Base-by-base conservation (phyloP, 2,113 vertebrate genomes). In the Oreotrochilus melanogaster region DNA sequence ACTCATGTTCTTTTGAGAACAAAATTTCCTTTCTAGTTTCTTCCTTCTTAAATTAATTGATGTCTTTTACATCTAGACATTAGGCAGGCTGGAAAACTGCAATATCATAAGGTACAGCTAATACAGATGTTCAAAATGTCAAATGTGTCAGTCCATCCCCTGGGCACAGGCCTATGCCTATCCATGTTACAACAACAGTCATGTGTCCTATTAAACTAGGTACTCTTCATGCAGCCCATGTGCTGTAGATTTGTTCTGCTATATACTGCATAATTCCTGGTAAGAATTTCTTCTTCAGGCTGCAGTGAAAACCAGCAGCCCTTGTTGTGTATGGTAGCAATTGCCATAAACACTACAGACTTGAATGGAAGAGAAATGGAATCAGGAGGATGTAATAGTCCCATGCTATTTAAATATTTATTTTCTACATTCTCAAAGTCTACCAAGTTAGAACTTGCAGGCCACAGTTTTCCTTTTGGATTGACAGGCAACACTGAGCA, bases 61-160 rank as follows among this genome's bases (percentile, higher is more conserved):
- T 58, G 60, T 53, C 61, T 92, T 93, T 93, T 27, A 33, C 82
- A 89, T 84, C 54, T 78, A 93, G 71, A 47, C 58, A 84, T 86
- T 69, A 27, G 11, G 83, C 25, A 67, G 60, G 60, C 82, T 90
- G 78, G 51, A 30, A 39, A 67, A 12, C 45, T 39, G 64, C 56
- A 19, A 28, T 27, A 6, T 17, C 51, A 73, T 14, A 28, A 43
- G 1, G 30, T 31, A 25, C 71, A 83, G 51, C 72, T 93, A 64
- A 90, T 37, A 33, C 56, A 86, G 82, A 45, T 35, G 61, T 28
- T 72, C 33, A 39, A 47, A 70, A 30, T 5, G 12, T 79, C 78
- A n/a, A 37, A 53, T 18, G 66, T 71, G n/a, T 73, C 78, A 71
- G 85, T 56, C 78, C 88, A 19, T 86, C 69, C 92, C 88, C 48